Percentiles rank a stretch among this genome's conserved stretches.
Conservation (phyloP, 2,888 invertebrate species). For the Hirtodrosophila trivittata region DNA sequence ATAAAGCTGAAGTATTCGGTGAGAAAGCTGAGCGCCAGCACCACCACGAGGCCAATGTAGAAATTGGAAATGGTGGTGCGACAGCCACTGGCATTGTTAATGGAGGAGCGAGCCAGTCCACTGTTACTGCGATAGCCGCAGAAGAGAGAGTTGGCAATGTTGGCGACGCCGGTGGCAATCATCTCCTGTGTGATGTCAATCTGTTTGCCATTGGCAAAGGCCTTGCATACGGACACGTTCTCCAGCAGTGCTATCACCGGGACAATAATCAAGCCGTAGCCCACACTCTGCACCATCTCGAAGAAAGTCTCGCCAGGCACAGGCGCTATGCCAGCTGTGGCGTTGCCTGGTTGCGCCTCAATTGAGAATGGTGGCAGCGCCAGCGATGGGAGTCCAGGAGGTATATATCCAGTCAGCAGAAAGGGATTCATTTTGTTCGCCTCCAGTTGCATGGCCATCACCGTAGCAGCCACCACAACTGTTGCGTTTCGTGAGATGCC, state of each 20-base stretch:
- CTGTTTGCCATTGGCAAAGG: constrained; percentile 88
- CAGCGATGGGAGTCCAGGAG: constrained; percentile 89
- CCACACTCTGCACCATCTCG: constrained; percentile 91
- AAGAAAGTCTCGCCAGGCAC: constrained; percentile 84
- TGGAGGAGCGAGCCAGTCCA: constrained; percentile 91
- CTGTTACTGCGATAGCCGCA: constrained; percentile 92
- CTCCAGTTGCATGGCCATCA: constrained; percentile 87
- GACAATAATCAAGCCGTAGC: constrained; percentile 92
- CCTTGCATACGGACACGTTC: constrained; percentile 89
- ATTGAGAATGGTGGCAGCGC: constrained; percentile 88
- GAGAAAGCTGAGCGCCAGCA: constrained; percentile 92
- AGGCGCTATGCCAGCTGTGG: constrained; percentile 62
- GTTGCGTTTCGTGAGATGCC: constrained; percentile 93
- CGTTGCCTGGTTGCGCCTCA: constrained; percentile 77
- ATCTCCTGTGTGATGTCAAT: constrained; percentile 96
- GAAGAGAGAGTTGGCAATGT: constrained; percentile 92
- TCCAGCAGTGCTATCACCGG: constrained; percentile 94
- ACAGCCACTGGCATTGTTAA: constrained; percentile 94
- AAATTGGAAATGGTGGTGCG: constrained; percentile 92
- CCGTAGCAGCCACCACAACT: constrained; percentile 89
- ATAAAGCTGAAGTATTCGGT: constrained; percentile 95
- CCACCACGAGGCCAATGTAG: constrained; percentile 92
- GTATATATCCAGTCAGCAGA: constrained; percentile 88
- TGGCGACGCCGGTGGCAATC: constrained; percentile 90
- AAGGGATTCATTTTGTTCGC: constrained; percentile 84